These are phyloP conservation scores for Hormaphis cornu DNA, from an alignment of 1,140 invertebrate genomes.

Conservation along the genomic window DNA sequence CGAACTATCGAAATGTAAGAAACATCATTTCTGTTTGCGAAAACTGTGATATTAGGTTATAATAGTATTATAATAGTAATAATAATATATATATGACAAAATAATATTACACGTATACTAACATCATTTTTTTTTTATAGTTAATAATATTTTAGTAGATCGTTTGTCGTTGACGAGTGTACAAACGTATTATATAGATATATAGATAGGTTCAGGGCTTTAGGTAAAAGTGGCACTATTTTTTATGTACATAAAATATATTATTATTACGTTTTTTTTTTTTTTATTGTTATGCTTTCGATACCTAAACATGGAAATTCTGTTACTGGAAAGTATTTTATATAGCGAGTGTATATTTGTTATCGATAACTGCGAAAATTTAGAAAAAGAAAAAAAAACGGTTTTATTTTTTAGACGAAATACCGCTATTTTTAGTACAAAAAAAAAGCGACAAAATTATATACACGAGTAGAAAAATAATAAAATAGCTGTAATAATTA, in stretches of 20 bases:
- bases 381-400: neutral
- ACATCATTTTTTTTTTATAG: slow-evolving; percentile 27
- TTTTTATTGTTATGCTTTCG: slow-evolving; percentile 30
- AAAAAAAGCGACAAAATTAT: slow-evolving; percentile 12
- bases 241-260: slow-evolving; percentile 22
- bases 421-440: slow-evolving; percentile 14
- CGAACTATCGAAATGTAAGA: slow-evolving; percentile 26
- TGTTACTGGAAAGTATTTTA: slow-evolving; percentile 28
- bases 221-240: slow-evolving; percentile 19
- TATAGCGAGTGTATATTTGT: slow-evolving; percentile 14
- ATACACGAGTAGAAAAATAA: neutral
- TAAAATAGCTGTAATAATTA: slow-evolving; percentile 9
- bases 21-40: slow-evolving; percentile 30
- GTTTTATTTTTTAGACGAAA: slow-evolving; percentile 9
- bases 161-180: slow-evolving; percentile 23
- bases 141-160: slow-evolving; percentile 6
- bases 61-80: slow-evolving; percentile 18
- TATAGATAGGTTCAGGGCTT: slow-evolving; percentile 32
- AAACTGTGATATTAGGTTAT: slow-evolving; percentile 29
- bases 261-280: slow-evolving; percentile 16
- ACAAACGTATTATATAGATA: too few species aligned
- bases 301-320: slow-evolving; percentile 22
- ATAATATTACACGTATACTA: too few species aligned
- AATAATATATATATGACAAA: neutral
- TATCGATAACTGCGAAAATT: slow-evolving; percentile 14